Conservation (phyloP, 1,140 invertebrate species). For the Luehdorfia chinensis region DNA sequence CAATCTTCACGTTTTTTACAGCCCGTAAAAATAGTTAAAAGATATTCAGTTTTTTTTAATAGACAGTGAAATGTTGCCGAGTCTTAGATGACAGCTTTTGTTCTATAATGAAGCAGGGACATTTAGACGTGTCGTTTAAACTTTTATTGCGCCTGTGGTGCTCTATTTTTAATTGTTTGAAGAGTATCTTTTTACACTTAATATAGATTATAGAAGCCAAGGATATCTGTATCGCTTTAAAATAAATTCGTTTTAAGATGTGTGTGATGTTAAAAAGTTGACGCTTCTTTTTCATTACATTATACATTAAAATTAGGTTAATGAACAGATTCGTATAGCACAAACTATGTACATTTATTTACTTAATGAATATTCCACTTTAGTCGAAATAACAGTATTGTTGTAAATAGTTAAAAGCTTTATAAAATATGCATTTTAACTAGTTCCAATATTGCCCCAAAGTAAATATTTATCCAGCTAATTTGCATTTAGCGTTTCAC, state of each 20-base stretch:
- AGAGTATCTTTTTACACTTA: constrained; percentile 48
- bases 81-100: constrained; percentile 72
- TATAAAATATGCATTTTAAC: constrained; percentile 52
- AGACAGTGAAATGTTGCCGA: constrained; percentile 74
- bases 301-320: background rate
- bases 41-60: constrained; percentile 68
- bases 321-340: no score
- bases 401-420: constrained; percentile 16
- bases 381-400: background rate
- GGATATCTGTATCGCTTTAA: constrained; percentile 11
- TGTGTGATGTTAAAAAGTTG: background rate
- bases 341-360: background rate
- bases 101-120: constrained; percentile 71
- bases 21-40: constrained; percentile 74
- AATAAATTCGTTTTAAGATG: constrained; percentile 8
- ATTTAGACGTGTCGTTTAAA: constrained; percentile 53
- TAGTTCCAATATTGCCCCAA: constrained; percentile 45
- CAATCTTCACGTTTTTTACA: constrained; percentile 71
- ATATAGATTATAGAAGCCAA: constrained; percentile 11
- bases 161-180: constrained; percentile 64
- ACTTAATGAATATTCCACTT: background rate
- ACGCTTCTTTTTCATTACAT: background rate
- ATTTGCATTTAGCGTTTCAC: constrained; percentile 61
- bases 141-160: constrained; percentile 56
- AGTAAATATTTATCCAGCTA: constrained; percentile 70